Evolutionary conservation across 2,888 invertebrate species (phyloP).

Genomic region (Sussaba pulchella): DNA sequence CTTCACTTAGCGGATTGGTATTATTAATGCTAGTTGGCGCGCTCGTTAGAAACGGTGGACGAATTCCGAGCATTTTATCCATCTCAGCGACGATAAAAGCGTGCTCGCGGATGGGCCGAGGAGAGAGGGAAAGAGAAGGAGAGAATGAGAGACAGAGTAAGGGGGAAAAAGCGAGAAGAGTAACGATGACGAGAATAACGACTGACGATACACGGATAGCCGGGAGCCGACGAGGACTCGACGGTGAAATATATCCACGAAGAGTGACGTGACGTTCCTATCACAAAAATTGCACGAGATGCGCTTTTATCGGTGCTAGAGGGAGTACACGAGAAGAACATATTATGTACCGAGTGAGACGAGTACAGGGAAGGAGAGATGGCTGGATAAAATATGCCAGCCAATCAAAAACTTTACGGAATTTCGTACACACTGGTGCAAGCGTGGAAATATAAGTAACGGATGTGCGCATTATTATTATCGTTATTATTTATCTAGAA

Average conservation of each 20-base stretch:
- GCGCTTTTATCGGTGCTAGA: conserved; percentile 54
- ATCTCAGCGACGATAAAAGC: conserved; percentile 52
- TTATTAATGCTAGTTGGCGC: neutral
- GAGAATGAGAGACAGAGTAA: conserved; percentile 65
- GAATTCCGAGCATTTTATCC: conserved; percentile 57
- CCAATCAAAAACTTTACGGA: conserved; percentile 35
- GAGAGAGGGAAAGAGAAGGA: conserved; percentile 6
- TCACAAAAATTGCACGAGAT: conserved; percentile 65
- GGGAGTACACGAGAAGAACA: conserved; percentile 9
- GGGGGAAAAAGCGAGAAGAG: conserved; percentile 43
- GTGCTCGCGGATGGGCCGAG: neutral
- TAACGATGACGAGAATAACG: conserved; percentile 57
- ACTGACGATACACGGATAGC: conserved; percentile 26
- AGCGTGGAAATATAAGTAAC: conserved; percentile 35
- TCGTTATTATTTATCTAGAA: neutral
- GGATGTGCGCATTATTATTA: conserved; percentile 25
- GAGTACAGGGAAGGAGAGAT: conserved; percentile 16
- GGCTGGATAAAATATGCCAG: conserved; percentile 48
- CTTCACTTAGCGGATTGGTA: neutral
- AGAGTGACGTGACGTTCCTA: conserved; percentile 58
- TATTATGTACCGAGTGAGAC: conserved; percentile 23
- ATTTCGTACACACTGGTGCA: conserved; percentile 28
- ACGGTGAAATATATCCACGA: conserved; percentile 53
- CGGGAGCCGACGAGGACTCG: conserved; percentile 64
- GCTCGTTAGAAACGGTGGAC: conserved; percentile 1